phyloP scores from a whole-genome alignment of 2,888 invertebrate genomes.

The Sthenelais limicola region DNA sequence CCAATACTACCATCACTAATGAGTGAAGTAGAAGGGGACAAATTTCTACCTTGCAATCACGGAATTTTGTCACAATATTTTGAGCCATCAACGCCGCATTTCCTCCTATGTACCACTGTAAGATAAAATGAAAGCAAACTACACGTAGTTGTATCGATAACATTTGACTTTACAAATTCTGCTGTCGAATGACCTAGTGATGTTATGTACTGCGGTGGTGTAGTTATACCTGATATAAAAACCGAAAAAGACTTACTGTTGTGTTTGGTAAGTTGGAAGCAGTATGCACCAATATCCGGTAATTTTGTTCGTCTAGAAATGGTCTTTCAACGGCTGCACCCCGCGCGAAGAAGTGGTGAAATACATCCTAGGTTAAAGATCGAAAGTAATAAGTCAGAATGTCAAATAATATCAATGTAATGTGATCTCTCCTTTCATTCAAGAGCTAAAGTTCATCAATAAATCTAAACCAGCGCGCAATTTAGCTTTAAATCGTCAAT shows the following conservation, averaged over 20 bases:
- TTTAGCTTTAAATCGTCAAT: too few species aligned
- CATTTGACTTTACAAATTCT: not conserved
- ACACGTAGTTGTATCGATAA: not conserved
- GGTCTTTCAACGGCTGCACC: conserved; percentile 73
- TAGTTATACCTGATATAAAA: not conserved
- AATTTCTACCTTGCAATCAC: conserved; percentile 70
- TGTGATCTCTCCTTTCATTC: too few species aligned
- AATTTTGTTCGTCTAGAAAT: conserved; percentile 57
- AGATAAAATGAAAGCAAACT: conserved; percentile 23
- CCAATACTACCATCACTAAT: too few species aligned
- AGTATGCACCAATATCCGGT: too few species aligned
- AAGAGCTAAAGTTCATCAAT: too few species aligned
- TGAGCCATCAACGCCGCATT: conserved; percentile 74
- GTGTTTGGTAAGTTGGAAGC: too few species aligned
- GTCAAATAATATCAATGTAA: too few species aligned
- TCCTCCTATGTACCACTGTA: conserved; percentile 73
- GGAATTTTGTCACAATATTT: conserved; percentile 70
- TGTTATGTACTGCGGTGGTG: not conserved
- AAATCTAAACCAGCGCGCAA: too few species aligned
- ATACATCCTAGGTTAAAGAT: too few species aligned
- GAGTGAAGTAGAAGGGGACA: not conserved
- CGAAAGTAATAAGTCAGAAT: too few species aligned
- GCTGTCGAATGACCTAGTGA: not conserved
- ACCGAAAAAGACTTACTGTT: conserved; percentile 15
- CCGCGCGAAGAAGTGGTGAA: conserved; percentile 70